Evolutionary conservation across 2,797 vertebrate genomes (phyloP).

Genomic region (Morus bassanus): DNA sequence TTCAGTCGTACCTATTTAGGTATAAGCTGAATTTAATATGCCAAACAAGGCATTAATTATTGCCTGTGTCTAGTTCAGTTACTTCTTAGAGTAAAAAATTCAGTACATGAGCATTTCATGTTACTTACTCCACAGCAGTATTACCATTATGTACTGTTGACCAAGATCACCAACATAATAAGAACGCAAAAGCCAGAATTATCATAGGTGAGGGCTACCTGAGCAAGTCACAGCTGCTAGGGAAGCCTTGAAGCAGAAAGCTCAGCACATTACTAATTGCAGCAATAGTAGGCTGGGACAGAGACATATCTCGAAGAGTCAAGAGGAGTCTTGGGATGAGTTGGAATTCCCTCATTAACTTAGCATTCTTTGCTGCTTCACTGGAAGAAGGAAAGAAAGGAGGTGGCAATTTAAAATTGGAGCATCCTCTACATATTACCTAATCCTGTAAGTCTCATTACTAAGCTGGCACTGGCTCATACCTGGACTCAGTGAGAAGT

Average conservation of each 20-base stretch:
- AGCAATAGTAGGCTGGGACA: constrained; percentile 93
- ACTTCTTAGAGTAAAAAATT: not conserved
- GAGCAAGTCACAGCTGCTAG: constrained; percentile 91
- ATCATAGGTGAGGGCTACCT: constrained; percentile 72
- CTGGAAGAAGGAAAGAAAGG: constrained; percentile 71
- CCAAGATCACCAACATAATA: not conserved
- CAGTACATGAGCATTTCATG: not conserved
- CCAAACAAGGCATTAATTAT: not conserved
- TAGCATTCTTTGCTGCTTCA: constrained; percentile 94
- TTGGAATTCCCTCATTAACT: constrained; percentile 94
- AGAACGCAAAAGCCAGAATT: not conserved
- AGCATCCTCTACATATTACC: not conserved
- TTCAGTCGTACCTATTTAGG: not conserved
- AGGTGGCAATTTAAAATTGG: not conserved
- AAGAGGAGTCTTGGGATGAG: constrained; percentile 92
- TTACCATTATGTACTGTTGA: not conserved
- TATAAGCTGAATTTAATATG: not conserved
- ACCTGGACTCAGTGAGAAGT: constrained; percentile 97
- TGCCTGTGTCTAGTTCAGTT: not conserved
- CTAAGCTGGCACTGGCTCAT: not conserved
- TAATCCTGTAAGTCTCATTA: not conserved
- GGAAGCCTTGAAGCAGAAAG: constrained; percentile 93
- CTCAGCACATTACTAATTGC: constrained; percentile 94
- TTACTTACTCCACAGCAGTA: not conserved
- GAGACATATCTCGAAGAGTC: constrained; percentile 90